Base-by-base conservation (phyloP, 2,888 invertebrate genomes). In the Podotricha telesiphe region DNA sequence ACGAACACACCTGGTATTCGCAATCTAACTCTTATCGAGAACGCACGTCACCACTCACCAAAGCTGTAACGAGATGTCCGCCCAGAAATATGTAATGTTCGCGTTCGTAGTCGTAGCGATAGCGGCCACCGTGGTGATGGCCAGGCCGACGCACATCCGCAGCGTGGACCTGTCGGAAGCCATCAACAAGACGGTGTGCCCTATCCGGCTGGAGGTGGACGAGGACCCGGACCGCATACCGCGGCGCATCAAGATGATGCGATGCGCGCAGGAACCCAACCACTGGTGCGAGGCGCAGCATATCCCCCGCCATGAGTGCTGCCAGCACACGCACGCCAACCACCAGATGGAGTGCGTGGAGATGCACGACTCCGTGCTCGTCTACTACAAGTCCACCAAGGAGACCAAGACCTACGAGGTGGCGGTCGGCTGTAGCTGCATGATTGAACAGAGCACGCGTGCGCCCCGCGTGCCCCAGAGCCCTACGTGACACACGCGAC, bases 351-450 rank as follows among this genome's bases (percentile, higher is more conserved):
- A 86, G 79, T 92, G 92, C 83, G 88, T 87, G 67, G 87, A 91
- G 83, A 84, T 92, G 72, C 82, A 76, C 70, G 92, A 92, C 85
- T 80, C 79, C 72, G 90, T 90, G 83, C 82, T 86, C 69, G 92
- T 92, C 78, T 78, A 79, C 74, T 86, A 83, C 85, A 80, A 77
- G 71, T 72, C 68, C 50, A 64, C 42, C 50, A 72, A 72, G 62
- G 66, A 19, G 69, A 77, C 78, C 67, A 64, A 71, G 68, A 69
- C 77, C 65, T 70, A 80, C 73, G 79, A 80, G 71, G 91, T 91
- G 79, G 77, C 86, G 13, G 90, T 92, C 70, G 92, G 92, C 79
- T 92, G 92, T 87, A 78, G 86, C 50, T 92, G 92, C 84, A 83
- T 90, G 80, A 82, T 90, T 75, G 79, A 80, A 73, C 77, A 81